Conservation (phyloP, 2,113 vertebrate species). For the Penelope pileata region DNA sequence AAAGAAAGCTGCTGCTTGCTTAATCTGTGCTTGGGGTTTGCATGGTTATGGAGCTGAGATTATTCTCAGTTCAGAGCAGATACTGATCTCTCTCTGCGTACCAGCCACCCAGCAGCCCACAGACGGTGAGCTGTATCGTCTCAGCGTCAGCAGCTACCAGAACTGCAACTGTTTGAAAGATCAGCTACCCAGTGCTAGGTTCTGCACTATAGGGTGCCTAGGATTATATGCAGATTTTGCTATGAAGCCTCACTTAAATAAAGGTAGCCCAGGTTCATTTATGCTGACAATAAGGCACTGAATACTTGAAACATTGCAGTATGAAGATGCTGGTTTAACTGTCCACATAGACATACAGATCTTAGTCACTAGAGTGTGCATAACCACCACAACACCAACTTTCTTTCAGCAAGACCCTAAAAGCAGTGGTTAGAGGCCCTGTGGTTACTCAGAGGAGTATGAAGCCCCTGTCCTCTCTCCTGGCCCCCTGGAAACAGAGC, state of each 20-base stretch:
- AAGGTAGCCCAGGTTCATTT: background rate
- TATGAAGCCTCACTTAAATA: background rate
- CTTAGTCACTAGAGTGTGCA: background rate
- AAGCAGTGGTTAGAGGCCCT: background rate
- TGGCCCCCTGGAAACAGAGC: background rate
- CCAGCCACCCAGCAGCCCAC: background rate
- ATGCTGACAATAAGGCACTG: background rate
- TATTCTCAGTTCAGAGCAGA: background rate
- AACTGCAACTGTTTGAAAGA: background rate
- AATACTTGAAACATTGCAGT: fast-evolving
- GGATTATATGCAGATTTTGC: background rate
- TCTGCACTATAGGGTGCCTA: background rate
- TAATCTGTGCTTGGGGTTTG: background rate
- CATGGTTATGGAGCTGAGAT: background rate
- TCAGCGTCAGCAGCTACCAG: background rate
- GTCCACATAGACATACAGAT: background rate
- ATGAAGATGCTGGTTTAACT: background rate
- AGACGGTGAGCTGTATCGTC: background rate
- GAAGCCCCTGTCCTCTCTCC: background rate
- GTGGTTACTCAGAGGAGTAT: fast-evolving
- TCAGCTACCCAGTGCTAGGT: fast-evolving
- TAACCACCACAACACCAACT: background rate
- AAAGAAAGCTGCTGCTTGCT: background rate
- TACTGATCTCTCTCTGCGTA: background rate
- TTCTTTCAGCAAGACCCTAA: background rate